Conservation (phyloP, 2,888 invertebrate species). For the Callinectes sapidus region DNA sequence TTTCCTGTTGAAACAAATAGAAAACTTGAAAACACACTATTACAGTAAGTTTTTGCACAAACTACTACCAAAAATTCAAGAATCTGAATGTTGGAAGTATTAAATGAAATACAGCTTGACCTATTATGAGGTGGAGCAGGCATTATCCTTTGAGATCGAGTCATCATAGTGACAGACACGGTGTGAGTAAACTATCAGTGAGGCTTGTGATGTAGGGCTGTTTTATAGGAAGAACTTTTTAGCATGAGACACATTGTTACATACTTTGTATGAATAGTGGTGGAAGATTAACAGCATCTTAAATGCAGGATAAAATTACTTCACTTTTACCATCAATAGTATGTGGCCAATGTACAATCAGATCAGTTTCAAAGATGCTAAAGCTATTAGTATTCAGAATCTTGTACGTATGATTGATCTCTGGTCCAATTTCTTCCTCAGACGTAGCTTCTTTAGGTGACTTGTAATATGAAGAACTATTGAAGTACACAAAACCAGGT, state of each 20-base stretch:
- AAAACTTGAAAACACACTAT: neutral
- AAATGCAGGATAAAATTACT: neutral
- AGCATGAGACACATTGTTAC: too few species aligned
- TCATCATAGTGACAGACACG: too few species aligned
- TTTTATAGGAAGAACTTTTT: too few species aligned
- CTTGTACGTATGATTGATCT: neutral
- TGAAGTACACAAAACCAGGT: neutral
- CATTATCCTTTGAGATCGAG: too few species aligned
- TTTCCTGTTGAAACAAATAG: constrained; percentile 13
- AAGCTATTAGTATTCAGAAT: neutral
- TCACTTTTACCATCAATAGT: neutral
- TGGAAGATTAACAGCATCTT: neutral
- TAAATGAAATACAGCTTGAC: too few species aligned
- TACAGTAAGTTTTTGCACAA: too few species aligned
- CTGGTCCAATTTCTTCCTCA: constrained; percentile 23
- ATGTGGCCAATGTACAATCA: neutral
- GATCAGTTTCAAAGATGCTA: neutral
- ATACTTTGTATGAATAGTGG: too few species aligned
- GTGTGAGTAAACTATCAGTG: too few species aligned
- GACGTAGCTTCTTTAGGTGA: neutral
- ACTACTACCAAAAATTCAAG: too few species aligned
- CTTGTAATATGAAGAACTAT: constrained; percentile 23
- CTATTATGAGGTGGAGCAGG: too few species aligned
- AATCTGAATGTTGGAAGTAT: too few species aligned
- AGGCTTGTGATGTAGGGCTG: too few species aligned